Conservation (phyloP, 2,113 vertebrate genomes). For the Spilogale gracilis region DNA sequence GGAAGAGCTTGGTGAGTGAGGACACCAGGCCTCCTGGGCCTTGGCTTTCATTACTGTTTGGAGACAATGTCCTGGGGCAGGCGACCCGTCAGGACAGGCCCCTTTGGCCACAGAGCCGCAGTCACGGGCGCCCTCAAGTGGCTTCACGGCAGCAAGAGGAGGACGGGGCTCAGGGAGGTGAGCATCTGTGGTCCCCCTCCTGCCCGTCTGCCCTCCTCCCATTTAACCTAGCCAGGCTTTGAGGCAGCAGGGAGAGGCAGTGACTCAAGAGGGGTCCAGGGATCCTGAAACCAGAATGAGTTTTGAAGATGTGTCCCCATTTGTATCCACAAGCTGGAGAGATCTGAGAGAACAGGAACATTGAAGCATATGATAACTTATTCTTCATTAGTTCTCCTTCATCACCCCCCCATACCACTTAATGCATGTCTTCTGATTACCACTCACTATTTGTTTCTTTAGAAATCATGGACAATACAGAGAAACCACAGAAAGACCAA, state of each 20-base stretch:
- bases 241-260: not conserved
- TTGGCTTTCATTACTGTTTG: rapidly evolving
- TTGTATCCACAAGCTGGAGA: not conserved
- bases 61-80: rapidly evolving
- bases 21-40: not conserved
- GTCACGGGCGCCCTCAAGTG: slow-evolving; percentile 58
- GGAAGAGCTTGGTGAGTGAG: rapidly evolving
- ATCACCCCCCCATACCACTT: not conserved
- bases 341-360: not conserved
- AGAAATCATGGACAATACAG: not conserved
- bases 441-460: not conserved
- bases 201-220: too few relatives aligned
- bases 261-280: not conserved
- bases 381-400: not conserved
- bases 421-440: not conserved
- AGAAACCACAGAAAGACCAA: not conserved
- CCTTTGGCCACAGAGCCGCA: not conserved
- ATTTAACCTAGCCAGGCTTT: rapidly evolving
- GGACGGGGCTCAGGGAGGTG: too few relatives aligned
- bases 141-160: not conserved
- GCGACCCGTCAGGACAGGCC: not conserved
- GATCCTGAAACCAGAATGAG: not conserved
- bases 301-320: too few relatives aligned
- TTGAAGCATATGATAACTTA: not conserved
- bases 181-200: not conserved